Base-by-base conservation (phyloP, 2,888 invertebrate species). In the Conus canariensis region DNA sequence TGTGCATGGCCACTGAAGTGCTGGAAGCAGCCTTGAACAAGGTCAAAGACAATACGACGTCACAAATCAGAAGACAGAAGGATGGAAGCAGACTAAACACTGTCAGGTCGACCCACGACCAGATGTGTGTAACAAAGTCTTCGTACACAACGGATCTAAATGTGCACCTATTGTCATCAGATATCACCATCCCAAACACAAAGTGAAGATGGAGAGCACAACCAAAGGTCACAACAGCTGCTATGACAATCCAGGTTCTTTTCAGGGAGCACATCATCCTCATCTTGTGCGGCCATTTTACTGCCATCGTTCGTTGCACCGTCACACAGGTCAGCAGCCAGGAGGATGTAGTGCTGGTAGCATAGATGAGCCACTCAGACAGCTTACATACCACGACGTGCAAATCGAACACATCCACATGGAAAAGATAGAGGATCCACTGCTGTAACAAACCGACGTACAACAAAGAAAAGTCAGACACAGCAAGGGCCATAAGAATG, bases 251-350 rank as follows among this genome's bases (percentile, higher is more conserved):
- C 60, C 56, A 16, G 16, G 60, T 25, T 14, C 45, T 16, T 30
- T 12, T 7, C 25, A 19, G 7, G 67, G 87, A 45, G 67, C 64
- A 87, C 16, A 59, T 14, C 87, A 12, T 10, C 56, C 60, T 60
- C 45, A 87, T 60, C 45, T 16, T 67, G 45, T 87, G 70, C 4
- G 87, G 87, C 30, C 45, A 60, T 9, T 22, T 45, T 0, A 70
- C 70, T 30, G 67, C 59, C 87, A 87, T 60, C 16, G 87, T 60
- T 19, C 87, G 30, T 70, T 87, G 87, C 14, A 60, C 70, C 4
- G 87, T 87, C 67, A 87, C 67, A 14, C 30, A 30, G 12, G 59
- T 60, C 67, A 87, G 45, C 67, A 87, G 70, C 87, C 87, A 87
- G 67, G 87, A 59, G 5, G 87, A 67, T 14, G 30, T 19, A 25